Base-by-base conservation (phyloP, 2,113 vertebrate species). In the Calypte anna region DNA sequence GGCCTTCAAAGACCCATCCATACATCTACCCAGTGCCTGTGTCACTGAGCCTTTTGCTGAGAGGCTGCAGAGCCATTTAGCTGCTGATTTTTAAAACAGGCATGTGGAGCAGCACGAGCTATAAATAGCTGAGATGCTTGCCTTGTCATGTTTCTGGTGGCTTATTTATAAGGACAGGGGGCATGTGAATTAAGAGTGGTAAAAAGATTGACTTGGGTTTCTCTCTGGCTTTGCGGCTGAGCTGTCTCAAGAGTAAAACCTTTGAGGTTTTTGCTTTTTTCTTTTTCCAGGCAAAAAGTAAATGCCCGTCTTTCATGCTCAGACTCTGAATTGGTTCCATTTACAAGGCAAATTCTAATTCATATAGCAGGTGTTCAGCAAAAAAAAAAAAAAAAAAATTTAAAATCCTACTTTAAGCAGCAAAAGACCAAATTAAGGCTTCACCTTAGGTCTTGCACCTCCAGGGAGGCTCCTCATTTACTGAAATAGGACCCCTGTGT, bases 301-400 rank as follows among this genome's bases (percentile, higher is more conserved):
- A 92, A 83, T 6, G 0, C 61, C 74, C 23, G 12, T 68, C 27
- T 22, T 64, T 93, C 82, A 77, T 44, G 85, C 90, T 75, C 38
- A 93, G 91, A 10, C 80, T 87, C 66, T 90, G 90, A 96, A 91
- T 75, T 1, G 1, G 31, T 78, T 88, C 75, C 88, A 96, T 96
- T 96, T 96, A 96, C 86, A 97, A 96, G 93, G 86, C 95, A 96
- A 96, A 96, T 96, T 94, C 82, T 81, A 93, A 94, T 94, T 96
- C 88, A 95, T 95, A 90, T 80, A 86, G 94, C 93, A 94, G 93
- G 91, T 96, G 95, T 91, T 96, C 82, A 77, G 78, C 1, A 28
- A 21, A 28, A 21, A 18, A 76, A 67, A 66, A 76, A 67, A 66
- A 74, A 83, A 15, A 23, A 46, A 46, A 46, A 15, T 46, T 24